Conservation (phyloP, 1,140 invertebrate genomes). For the Drosophila pectinifera region DNA sequence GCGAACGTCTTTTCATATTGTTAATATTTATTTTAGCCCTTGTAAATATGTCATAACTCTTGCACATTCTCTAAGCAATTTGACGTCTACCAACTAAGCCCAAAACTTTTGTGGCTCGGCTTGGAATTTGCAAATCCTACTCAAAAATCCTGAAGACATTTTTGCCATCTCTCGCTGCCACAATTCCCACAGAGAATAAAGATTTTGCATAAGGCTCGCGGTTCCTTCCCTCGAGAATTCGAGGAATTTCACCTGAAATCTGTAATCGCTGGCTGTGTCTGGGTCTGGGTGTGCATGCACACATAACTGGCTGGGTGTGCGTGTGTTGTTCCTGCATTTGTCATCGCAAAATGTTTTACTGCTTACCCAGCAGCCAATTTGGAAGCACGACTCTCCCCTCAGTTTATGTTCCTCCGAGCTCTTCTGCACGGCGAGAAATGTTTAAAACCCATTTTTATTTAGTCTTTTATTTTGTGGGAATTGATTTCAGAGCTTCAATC, state of each 20-base stretch:
- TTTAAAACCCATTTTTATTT: neutral
- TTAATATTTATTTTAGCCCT: constrained; percentile 6
- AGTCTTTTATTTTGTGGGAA: too few relatives aligned
- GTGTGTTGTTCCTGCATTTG: constrained; percentile 67
- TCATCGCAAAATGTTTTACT: constrained; percentile 71
- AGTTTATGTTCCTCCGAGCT: constrained; percentile 1
- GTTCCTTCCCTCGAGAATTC: constrained; percentile 52
- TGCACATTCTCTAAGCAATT: constrained; percentile 9
- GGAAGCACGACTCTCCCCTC: constrained; percentile 7
- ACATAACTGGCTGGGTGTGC: constrained; percentile 10
- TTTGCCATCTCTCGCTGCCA: constrained; percentile 9
- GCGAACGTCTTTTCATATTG: neutral
- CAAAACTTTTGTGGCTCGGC: constrained; percentile 19
- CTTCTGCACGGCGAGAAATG: neutral
- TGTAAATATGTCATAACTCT: constrained; percentile 19
- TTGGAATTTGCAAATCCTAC: constrained; percentile 29
- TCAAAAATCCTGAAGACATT: constrained; percentile 30
- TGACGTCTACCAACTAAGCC: constrained; percentile 4
- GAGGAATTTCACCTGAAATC: constrained; percentile 59
- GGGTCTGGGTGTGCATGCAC: constrained; percentile 15
- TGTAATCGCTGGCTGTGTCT: constrained; percentile 19
- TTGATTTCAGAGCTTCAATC: neutral
- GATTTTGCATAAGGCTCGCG: constrained; percentile 23
- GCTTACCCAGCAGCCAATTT: constrained; percentile 69
- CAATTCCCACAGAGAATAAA: neutral